Evolutionary conservation across 2,888 invertebrate species (phyloP), one percentile per base, ranked within the genome.

Genomic region (Meiosimyza platycephala): DNA sequence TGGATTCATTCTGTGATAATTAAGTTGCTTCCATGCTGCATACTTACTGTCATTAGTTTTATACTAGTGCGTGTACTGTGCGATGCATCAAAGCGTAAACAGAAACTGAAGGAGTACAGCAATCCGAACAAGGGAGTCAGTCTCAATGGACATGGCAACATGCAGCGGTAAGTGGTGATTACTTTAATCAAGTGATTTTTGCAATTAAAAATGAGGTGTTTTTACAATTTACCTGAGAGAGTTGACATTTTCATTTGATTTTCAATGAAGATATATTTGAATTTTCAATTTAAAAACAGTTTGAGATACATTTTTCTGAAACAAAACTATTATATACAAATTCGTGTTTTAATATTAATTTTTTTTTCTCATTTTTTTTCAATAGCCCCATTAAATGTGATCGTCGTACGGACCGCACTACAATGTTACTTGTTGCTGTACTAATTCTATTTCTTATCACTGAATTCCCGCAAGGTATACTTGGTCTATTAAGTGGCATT

Each of bases 361-460:
- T 40, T 33, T 65, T 48, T 11, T 66, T 47, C 54, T 51, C 22
- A 63, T 72, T 2, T 64, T n/a, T 52, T 12, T 9, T 50, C 51
- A 54, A n/a, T 22, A 86, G 85, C 69, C 80, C 75, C 16, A 80
- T 83, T 2, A 92, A 92, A 82, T 90, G 91, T 51, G 94, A 94
- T 82, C 90, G 92, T 73, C 90, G 94, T 74, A 93, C 94, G 0
- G 95, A 97, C 83, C 90, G 97, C 75, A 97, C 97, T 0, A 97
- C 97, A 0, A 92, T 93, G 84, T 95, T 97, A 92, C 88, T 97
- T 54, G 89, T 97, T 2, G 96, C 96, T 0, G 94, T 97, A 0
- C 89, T 97, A 1, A 86, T 95, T 6, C 89, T 97, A 4, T 97
- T 97, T 83, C 89, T 97, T 1, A 89, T 96, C 33, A 97, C 97